Percentiles rank a stretch among this genome's conserved stretches.
Conservation (phyloP, 2,797 vertebrate genomes). For the Peromyscus eremicus region DNA sequence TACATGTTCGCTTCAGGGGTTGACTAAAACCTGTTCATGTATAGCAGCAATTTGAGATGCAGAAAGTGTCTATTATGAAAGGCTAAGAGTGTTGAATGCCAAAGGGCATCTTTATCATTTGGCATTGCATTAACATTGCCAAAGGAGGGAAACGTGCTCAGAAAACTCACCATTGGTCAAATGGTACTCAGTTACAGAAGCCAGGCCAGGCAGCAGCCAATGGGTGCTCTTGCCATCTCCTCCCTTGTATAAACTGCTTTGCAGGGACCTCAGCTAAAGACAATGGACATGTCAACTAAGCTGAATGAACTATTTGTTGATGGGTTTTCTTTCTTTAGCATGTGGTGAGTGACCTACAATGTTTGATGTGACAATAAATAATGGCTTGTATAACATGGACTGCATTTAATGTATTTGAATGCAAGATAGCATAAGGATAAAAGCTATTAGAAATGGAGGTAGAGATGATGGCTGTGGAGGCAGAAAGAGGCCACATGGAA, state of each 20-base stretch:
- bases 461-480: slow-evolving; percentile 34
- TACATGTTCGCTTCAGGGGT: slow-evolving; percentile 86
- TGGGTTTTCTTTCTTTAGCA: slow-evolving; percentile 72
- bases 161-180: slow-evolving; percentile 80
- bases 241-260: slow-evolving; percentile 17
- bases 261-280: slow-evolving; percentile 77
- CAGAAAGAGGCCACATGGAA: background rate
- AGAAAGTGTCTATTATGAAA: slow-evolving; percentile 89
- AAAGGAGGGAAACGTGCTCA: slow-evolving; percentile 82
- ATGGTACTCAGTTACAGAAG: slow-evolving; percentile 40
- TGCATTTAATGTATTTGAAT: slow-evolving; percentile 74
- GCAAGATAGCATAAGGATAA: slow-evolving; percentile 68
- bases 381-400: slow-evolving; percentile 72
- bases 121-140: slow-evolving; percentile 87
- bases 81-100: slow-evolving; percentile 86
- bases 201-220: slow-evolving; percentile 63
- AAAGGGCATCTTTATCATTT: slow-evolving; percentile 88
- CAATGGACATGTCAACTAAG: slow-evolving; percentile 80
- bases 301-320: slow-evolving; percentile 78
- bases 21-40: slow-evolving; percentile 88
- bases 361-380: slow-evolving; percentile 78
- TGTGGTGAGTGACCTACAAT: slow-evolving; percentile 72
- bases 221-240: slow-evolving; percentile 47
- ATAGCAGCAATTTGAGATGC: slow-evolving; percentile 88
- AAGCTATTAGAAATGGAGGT: slow-evolving; percentile 54